Percentiles rank a stretch among this genome's conserved stretches.
Conservation (phyloP, 1,140 invertebrate genomes). For the Pseudomyrmex gracilis region DNA sequence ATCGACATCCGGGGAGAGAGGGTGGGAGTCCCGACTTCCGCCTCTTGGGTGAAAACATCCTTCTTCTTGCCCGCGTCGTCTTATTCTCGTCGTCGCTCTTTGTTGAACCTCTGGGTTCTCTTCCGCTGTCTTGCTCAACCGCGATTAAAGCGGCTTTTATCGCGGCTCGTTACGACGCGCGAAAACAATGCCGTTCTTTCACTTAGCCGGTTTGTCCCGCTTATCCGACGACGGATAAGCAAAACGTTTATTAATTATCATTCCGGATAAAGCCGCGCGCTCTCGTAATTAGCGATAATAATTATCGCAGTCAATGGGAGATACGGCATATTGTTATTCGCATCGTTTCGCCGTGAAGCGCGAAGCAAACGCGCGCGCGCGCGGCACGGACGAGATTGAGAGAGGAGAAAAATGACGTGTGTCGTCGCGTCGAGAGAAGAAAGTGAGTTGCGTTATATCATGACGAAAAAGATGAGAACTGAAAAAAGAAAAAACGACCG, state of each 20-base stretch:
- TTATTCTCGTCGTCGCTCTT: constrained; percentile 25
- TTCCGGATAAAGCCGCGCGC: too few species aligned
- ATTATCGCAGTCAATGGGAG: neutral
- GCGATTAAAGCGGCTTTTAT: constrained; percentile 40
- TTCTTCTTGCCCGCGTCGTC: too few species aligned
- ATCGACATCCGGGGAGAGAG: constrained; percentile 61
- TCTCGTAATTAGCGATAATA: too few species aligned
- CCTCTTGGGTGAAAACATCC: constrained; percentile 67
- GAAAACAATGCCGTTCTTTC: constrained; percentile 36
- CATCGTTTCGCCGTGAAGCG: neutral
- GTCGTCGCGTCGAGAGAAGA: neutral
- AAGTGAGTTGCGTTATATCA: neutral
- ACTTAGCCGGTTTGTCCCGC: neutral
- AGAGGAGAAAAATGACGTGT: too few species aligned
- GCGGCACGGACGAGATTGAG: too few species aligned
- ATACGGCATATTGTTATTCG: neutral
- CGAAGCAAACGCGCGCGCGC: too few species aligned
- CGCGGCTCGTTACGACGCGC: constrained; percentile 10
- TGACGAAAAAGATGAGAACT: neutral
- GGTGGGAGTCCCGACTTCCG: constrained; percentile 58
- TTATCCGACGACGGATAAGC: constrained; percentile 19
- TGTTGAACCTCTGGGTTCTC: constrained; percentile 16
- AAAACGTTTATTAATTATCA: neutral
- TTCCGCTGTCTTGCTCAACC: constrained; percentile 56
- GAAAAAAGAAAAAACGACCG: neutral